Conservation (phyloP, 2,113 vertebrate species). For the Petroica traversi region DNA sequence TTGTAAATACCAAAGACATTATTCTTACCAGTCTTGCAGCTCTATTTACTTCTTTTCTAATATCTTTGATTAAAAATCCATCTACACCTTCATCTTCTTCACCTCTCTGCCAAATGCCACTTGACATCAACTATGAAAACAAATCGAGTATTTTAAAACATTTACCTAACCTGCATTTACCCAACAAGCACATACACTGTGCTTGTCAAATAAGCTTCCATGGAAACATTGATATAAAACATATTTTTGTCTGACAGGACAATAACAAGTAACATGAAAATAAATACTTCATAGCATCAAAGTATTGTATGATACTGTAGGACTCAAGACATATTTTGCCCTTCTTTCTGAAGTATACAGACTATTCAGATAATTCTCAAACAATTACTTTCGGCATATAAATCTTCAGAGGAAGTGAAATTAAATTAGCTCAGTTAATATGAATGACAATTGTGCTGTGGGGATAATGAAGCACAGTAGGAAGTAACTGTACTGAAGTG, state of each 20-base stretch:
- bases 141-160: conserved; percentile 28
- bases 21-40: conserved; percentile 86
- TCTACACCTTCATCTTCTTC: conserved; percentile 88
- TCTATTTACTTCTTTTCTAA: conserved; percentile 85
- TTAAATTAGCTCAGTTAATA: conserved; percentile 22
- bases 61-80: conserved; percentile 90
- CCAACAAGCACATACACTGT: too few relatives aligned
- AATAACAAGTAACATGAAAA: neutral
- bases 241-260: neutral
- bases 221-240: neutral
- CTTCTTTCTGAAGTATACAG: neutral
- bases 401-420: conserved; percentile 16
- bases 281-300: neutral
- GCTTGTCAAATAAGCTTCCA: neutral
- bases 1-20: neutral
- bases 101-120: conserved; percentile 94
- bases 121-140: conserved; percentile 86
- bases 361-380: conserved; percentile 17
- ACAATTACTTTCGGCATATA: conserved; percentile 8
- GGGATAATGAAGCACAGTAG: conserved; percentile 43
- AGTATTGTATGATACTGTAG: neutral
- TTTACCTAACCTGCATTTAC: neutral
- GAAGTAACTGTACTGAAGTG: conserved; percentile 16
- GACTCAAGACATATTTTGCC: neutral
- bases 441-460: neutral